These are phyloP conservation scores for Anarhynchus alexandrinus DNA, from an alignment of 2,113 vertebrate species.

Conservation along the genomic window DNA sequence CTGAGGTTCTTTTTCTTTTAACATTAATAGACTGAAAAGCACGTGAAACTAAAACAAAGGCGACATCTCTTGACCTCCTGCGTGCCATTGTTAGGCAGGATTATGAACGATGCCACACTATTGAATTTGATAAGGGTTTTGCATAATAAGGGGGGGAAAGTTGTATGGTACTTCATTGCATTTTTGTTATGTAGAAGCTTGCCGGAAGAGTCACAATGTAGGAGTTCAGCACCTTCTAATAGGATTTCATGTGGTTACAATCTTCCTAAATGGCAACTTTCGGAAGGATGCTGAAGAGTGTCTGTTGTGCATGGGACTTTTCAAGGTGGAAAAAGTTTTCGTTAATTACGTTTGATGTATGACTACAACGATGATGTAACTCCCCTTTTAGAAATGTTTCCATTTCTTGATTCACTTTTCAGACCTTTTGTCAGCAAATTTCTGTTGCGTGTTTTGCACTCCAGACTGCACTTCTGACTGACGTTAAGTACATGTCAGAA, in stretches of 20 bases:
- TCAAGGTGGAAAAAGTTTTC: not conserved
- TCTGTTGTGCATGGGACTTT: not conserved
- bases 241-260: constrained; percentile 8
- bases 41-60: constrained; percentile 53
- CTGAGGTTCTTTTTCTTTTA: not conserved
- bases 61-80: constrained; percentile 14
- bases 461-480: not conserved
- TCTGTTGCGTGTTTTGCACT: not conserved
- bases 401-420: not conserved
- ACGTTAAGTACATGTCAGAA: not conserved
- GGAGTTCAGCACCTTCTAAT: constrained; percentile 48
- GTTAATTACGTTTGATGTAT: not conserved
- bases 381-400: not conserved
- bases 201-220: constrained; percentile 28
- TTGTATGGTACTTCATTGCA: constrained; percentile 12
- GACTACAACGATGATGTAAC: not conserved
- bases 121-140: constrained; percentile 44
- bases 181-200: constrained; percentile 61
- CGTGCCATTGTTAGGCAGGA: constrained; percentile 21
- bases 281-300: not conserved
- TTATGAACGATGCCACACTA: not conserved
- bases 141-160: constrained; percentile 30
- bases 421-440: not conserved
- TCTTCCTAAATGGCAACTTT: not conserved
- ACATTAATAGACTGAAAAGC: not conserved